Conservation (phyloP, 2,888 invertebrate genomes). For the Epistrophe eligans region DNA sequence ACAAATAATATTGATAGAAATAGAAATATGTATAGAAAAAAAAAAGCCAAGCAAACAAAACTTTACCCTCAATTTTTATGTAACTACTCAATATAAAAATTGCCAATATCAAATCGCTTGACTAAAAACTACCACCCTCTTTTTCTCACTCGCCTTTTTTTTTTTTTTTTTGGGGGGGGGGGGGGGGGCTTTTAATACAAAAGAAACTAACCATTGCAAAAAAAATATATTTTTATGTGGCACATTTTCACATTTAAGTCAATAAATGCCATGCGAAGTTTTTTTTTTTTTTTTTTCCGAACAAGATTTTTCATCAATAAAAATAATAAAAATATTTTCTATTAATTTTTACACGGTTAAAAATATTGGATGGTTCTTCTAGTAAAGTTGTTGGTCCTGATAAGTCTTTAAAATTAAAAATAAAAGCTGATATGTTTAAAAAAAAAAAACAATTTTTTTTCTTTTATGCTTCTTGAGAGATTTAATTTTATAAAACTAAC, state of each 20-base stretch:
- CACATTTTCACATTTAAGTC: conserved; percentile 35
- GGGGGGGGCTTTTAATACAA: conserved; percentile 15
- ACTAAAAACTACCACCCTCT: conserved; percentile 12
- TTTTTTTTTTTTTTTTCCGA: conserved; percentile 3
- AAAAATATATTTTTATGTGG: conserved; percentile 13
- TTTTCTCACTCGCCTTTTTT: background rate
- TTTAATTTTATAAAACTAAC: too few species aligned
- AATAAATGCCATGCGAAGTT: conserved; percentile 7
- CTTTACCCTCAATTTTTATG: conserved; percentile 39
- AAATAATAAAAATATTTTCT: conserved; percentile 24
- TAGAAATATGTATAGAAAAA: background rate
- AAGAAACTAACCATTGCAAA: conserved; percentile 13
- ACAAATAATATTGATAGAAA: background rate
- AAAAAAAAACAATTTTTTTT: too few species aligned
- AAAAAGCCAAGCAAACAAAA: conserved; percentile 34
- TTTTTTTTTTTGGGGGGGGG: too few species aligned
- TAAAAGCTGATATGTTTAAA: too few species aligned
- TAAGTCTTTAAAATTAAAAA: too few species aligned
- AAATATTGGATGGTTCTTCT: background rate
- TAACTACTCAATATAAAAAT: conserved; percentile 25
- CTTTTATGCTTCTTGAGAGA: too few species aligned
- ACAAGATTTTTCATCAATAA: conserved; percentile 18
- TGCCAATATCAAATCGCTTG: conserved; percentile 28
- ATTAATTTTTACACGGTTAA: background rate
- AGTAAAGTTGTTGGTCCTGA: too few species aligned